phyloP scores from a whole-genome alignment of 2,888 invertebrate species.

The Bugulina stolonifera region DNA sequence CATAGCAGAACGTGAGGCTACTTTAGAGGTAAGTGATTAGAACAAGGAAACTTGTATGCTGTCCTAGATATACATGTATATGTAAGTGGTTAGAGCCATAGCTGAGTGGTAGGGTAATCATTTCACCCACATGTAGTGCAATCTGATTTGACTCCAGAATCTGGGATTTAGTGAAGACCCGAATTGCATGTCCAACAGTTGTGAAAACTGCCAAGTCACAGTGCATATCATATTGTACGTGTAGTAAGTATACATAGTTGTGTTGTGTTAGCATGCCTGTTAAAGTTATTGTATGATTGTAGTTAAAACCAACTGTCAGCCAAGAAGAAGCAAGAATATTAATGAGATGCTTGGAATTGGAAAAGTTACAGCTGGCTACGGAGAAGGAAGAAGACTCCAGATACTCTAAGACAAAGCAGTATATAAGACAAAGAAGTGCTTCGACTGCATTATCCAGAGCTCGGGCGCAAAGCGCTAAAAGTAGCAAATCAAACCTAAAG shows the following conservation, averaged over 20 bases:
- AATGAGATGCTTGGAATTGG: slow-evolving; percentile 12
- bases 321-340: neutral
- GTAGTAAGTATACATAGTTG: no score
- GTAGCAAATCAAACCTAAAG: neutral
- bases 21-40: slow-evolving; percentile 7
- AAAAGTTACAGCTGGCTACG: slow-evolving; percentile 11
- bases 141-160: no score
- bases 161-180: no score
- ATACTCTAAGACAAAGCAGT: slow-evolving; percentile 17
- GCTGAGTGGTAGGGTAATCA: no score
- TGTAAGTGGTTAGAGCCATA: no score
- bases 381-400: slow-evolving; percentile 24
- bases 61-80: no score
- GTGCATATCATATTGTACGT: no score
- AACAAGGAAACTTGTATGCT: no score
- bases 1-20: slow-evolving; percentile 6
- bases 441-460: neutral
- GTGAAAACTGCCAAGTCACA: no score
- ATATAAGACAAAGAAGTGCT: slow-evolving; percentile 10
- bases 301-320: slow-evolving; percentile 9
- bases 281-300: neutral
- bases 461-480: slow-evolving; percentile 5
- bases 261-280: no score
- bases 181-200: no score
- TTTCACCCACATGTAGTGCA: no score